Conservation (phyloP, 2,113 vertebrate species). For the Peromyscus californicus region DNA sequence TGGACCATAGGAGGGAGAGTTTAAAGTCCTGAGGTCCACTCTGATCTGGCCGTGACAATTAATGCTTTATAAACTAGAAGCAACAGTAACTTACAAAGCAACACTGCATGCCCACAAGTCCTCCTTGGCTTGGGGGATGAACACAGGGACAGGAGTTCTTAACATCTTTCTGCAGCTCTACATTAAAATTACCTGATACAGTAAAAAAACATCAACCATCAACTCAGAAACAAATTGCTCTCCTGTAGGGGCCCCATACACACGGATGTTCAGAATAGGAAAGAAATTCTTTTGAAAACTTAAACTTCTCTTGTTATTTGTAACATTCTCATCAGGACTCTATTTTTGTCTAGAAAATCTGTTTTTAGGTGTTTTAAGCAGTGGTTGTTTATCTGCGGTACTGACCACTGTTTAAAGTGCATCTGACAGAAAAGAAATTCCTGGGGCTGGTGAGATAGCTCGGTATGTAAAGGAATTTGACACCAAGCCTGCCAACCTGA, state of each 20-base stretch:
- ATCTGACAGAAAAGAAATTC: neutral
- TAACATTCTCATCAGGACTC: neutral
- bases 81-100: neutral
- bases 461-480: neutral
- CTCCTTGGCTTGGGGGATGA: neutral
- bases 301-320: slow-evolving; percentile 2
- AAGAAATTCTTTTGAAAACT: neutral
- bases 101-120: neutral
- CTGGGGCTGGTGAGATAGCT: neutral
- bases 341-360: slow-evolving; percentile 41
- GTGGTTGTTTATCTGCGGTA: neutral
- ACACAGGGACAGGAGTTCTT: neutral
- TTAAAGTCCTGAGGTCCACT: neutral
- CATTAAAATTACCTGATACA: neutral
- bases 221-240: neutral
- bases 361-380: slow-evolving; percentile 7
- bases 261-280: neutral
- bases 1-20: neutral
- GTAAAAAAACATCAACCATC: neutral
- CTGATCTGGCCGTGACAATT: neutral
- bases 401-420: neutral
- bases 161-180: neutral
- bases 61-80: neutral
- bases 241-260: neutral
- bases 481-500: neutral